phyloP scores from a whole-genome alignment of 2,888 invertebrate species.

The Hydropsyche betteni region DNA sequence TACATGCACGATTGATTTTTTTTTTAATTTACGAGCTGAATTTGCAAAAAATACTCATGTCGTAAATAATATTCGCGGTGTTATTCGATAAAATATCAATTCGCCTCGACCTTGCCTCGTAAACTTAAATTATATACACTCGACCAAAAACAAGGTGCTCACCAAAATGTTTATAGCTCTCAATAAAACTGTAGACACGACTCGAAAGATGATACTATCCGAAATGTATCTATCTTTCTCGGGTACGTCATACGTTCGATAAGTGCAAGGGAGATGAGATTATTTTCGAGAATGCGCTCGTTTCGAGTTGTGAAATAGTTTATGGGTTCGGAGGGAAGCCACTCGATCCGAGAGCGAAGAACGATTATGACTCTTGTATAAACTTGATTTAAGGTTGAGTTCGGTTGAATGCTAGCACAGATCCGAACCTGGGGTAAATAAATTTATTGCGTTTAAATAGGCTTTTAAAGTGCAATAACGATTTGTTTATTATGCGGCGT shows the following conservation, averaged over 20 bases:
- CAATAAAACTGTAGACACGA: constrained; percentile 51
- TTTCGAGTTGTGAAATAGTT: constrained; percentile 63
- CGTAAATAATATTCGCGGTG: background rate
- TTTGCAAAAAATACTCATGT: too few relatives aligned
- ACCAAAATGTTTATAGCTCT: constrained; percentile 51
- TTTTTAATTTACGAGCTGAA: background rate
- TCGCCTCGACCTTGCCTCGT: constrained; percentile 65
- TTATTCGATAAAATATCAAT: constrained; percentile 49
- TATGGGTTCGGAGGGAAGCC: constrained; percentile 60
- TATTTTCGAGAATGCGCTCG: constrained; percentile 27
- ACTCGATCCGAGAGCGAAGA: background rate
- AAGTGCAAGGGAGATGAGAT: constrained; percentile 40
- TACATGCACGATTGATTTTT: too few relatives aligned
- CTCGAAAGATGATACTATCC: background rate
- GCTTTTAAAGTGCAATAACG: constrained; percentile 67
- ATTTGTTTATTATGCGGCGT: constrained; percentile 60
- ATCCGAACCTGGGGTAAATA: constrained; percentile 38
- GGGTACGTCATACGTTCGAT: background rate
- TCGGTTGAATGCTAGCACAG: constrained; percentile 51
- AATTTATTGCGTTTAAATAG: constrained; percentile 66
- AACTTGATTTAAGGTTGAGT: constrained; percentile 51
- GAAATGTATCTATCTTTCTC: background rate
- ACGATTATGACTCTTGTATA: constrained; percentile 55
- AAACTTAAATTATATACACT: constrained; percentile 55
- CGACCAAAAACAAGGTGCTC: constrained; percentile 48